These are phyloP conservation scores for Saturnia japonica DNA, from an alignment of 2,888 invertebrate species.

Conservation along the genomic window DNA sequence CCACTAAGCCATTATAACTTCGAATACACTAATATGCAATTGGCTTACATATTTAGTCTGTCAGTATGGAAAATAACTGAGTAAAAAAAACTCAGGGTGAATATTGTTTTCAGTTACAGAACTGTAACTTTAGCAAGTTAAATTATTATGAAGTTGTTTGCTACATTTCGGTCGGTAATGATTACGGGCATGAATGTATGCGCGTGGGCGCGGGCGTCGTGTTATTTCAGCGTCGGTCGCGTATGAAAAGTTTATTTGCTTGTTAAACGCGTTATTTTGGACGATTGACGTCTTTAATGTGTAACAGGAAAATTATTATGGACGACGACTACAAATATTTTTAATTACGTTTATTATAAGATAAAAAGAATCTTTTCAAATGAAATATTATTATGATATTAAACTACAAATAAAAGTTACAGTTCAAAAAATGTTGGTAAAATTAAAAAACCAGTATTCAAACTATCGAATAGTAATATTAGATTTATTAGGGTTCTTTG, in stretches of 20 bases:
- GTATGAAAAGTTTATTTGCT: slow-evolving; percentile 1
- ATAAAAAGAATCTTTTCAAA: not conserved
- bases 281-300: slow-evolving; percentile 12
- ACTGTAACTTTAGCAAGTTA: not conserved
- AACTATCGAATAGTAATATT: not conserved
- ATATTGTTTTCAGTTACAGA: not conserved
- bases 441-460: not conserved
- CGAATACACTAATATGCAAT: too few relatives aligned
- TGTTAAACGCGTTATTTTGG: slow-evolving; percentile 8
- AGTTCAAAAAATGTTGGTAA: not conserved
- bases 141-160: not conserved
- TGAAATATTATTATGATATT: not conserved
- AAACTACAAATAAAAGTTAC: not conserved
- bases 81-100: not conserved
- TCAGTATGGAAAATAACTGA: not conserved
- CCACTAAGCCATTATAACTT: too few relatives aligned
- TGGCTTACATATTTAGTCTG: not conserved
- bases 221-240: slow-evolving; percentile 3
- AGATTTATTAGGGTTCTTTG: not conserved
- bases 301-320: not conserved
- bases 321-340: not conserved
- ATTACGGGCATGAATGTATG: not conserved
- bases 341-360: not conserved
- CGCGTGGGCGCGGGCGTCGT: not conserved
- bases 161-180: not conserved